These are phyloP conservation scores for Mythimna vitellina DNA, from an alignment of 2,888 invertebrate species.

Conservation along the genomic window DNA sequence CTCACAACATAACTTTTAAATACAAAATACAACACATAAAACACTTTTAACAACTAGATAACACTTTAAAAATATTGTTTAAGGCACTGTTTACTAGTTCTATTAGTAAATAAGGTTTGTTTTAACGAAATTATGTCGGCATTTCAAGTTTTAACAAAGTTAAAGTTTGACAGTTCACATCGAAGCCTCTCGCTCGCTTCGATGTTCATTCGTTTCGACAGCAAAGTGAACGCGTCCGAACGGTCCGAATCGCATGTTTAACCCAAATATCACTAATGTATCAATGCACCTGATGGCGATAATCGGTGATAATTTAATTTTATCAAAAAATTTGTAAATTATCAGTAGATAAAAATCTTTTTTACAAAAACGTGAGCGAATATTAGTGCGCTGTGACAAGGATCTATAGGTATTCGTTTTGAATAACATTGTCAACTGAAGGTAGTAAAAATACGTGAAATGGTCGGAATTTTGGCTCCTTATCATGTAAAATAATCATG, in stretches of 20 bases:
- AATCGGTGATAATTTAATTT: not conserved
- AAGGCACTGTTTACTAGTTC: constrained; percentile 65
- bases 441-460: too few relatives aligned
- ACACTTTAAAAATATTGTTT: constrained; percentile 55
- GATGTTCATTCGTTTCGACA: constrained; percentile 59
- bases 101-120: constrained; percentile 67
- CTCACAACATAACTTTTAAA: constrained; percentile 63
- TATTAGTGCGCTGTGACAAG: not conserved
- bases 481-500: too few relatives aligned
- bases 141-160: constrained; percentile 69
- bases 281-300: not conserved
- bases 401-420: not conserved
- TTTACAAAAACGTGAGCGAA: not conserved
- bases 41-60: constrained; percentile 53
- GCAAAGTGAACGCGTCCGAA: constrained; percentile 51
- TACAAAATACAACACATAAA: constrained; percentile 56
- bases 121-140: constrained; percentile 66
- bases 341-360: not conserved
- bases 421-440: too few relatives aligned
- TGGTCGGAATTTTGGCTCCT: too few relatives aligned
- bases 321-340: not conserved
- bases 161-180: constrained; percentile 71
- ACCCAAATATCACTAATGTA: not conserved
- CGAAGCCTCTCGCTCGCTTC: constrained; percentile 67
- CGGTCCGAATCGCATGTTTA: constrained; percentile 51